Conservation (phyloP, 2,113 vertebrate genomes). For the Zonotrichia leucophrys region DNA sequence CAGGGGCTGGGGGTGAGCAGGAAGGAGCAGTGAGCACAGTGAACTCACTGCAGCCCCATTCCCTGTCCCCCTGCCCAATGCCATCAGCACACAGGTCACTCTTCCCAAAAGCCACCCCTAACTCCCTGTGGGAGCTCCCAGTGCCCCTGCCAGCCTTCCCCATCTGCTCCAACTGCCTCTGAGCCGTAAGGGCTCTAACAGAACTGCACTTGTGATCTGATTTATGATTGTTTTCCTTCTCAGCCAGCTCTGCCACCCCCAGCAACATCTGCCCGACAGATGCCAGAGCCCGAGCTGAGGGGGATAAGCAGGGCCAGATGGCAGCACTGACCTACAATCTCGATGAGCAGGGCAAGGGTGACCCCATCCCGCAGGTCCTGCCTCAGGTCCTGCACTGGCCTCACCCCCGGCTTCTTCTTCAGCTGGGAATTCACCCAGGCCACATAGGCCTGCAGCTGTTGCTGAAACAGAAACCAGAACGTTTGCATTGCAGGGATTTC, state of each 20-base stretch:
- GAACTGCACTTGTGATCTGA: not conserved
- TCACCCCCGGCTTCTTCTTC: conserved; percentile 84
- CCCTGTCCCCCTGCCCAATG: not conserved
- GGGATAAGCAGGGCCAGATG: not conserved
- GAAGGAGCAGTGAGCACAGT: not conserved
- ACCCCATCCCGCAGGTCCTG: conserved; percentile 92
- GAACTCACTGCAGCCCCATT: not conserved
- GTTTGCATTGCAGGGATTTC: not conserved
- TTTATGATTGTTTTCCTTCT: not conserved
- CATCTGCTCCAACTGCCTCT: not conserved
- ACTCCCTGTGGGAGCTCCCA: not conserved
- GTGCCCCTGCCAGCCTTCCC: not conserved
- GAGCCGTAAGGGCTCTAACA: not conserved
- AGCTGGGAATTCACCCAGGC: conserved; percentile 97
- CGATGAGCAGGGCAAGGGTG: conserved; percentile 87
- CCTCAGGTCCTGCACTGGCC: conserved; percentile 85
- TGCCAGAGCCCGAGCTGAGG: not conserved
- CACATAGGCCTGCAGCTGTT: conserved; percentile 92
- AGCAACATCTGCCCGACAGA: not conserved
- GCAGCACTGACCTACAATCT: conserved; percentile 90
- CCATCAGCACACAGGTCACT: not conserved
- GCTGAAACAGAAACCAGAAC: conserved; percentile 72
- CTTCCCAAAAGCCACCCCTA: not conserved
- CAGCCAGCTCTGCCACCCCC: not conserved
- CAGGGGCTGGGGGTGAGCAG: not conserved